Evolutionary conservation across 2,113 vertebrate species (phyloP), one percentile per base, ranked within the genome.

Genomic region (Natator depressus): DNA sequence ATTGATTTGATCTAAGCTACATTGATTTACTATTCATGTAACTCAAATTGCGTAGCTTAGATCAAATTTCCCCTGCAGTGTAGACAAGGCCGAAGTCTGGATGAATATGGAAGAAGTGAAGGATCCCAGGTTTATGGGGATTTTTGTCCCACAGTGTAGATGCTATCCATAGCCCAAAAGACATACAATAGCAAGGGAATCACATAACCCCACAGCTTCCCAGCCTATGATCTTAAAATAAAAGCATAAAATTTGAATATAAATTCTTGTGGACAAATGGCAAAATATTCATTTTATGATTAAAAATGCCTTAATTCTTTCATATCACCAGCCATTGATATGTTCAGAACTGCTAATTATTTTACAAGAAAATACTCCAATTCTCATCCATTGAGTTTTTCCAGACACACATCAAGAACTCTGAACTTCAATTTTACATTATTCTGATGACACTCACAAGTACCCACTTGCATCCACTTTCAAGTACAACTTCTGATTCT

Each of bases 191-290:
- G n/a, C 65, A 69, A 69, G 14, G 8, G 35, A 69, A 69, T 69
- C 90, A 80, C 49, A 82, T 62, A 65, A 82, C 94, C 91, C 93
- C 90, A 31, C 8, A 89, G 69, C 82, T 84, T 93, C 85, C 51
- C 29, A 93, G 91, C 54, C 93, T 95, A 82, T 0, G 0, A 94
- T 82, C 91, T 89, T 82, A 86, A 91, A 95, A 93, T 38, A 93
- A 69, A 65, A 87, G 46, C 89, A 91, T 51, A n/a, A 95, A 87
- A 78, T 62, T 84, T 84, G 93, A 59, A 75, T 93, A 24, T n/a
- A 95, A 95, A 93, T 46, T 84, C 76, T 88, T 93, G 72, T 85
- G 42, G 91, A 31, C 35, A 94, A 93, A 94, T 47, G 79, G 91
- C 35, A 93, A 97, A 90, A 82, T 47, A 94, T 0, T 8, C n/a